Evolutionary conservation across 2,113 vertebrate species (phyloP).

Genomic region (Phylloscopus trochilus): DNA sequence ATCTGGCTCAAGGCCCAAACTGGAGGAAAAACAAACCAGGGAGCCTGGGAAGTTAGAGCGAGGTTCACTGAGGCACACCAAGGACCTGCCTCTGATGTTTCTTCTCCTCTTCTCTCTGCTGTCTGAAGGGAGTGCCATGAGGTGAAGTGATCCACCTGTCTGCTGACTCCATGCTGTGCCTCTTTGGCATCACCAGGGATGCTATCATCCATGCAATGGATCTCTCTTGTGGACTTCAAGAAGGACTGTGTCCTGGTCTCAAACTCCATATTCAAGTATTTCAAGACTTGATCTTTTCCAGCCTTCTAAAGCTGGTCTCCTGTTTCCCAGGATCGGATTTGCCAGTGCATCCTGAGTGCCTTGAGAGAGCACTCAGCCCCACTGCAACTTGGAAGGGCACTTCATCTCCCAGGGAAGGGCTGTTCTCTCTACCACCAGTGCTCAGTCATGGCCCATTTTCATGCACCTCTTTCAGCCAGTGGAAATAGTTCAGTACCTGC

Average conservation of each 20-base stretch:
- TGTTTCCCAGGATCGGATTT: neutral
- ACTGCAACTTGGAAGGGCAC: neutral
- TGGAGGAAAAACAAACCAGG: constrained; percentile 22
- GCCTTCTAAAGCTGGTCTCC: neutral
- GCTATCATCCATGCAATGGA: neutral
- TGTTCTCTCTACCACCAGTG: neutral
- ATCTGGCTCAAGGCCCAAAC: neutral
- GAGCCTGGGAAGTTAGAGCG: neutral
- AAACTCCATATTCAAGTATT: neutral
- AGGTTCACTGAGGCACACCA: neutral
- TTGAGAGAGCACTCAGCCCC: neutral
- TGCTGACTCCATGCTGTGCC: neutral
- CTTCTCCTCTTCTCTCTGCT: neutral
- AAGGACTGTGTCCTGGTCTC: neutral
- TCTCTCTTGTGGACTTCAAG: neutral
- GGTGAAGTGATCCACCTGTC: neutral
- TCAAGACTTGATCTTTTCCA: neutral
- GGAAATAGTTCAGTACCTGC: neutral
- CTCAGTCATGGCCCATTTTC: neutral
- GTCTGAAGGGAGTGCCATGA: neutral
- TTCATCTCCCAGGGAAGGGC: neutral
- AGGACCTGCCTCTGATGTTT: neutral
- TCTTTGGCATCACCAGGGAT: neutral
- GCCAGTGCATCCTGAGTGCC: neutral
- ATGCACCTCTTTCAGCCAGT: neutral